Evolutionary conservation across 2,113 vertebrate genomes (phyloP), one percentile per base, ranked within the genome.

Genomic region (Salvator merianae): DNA sequence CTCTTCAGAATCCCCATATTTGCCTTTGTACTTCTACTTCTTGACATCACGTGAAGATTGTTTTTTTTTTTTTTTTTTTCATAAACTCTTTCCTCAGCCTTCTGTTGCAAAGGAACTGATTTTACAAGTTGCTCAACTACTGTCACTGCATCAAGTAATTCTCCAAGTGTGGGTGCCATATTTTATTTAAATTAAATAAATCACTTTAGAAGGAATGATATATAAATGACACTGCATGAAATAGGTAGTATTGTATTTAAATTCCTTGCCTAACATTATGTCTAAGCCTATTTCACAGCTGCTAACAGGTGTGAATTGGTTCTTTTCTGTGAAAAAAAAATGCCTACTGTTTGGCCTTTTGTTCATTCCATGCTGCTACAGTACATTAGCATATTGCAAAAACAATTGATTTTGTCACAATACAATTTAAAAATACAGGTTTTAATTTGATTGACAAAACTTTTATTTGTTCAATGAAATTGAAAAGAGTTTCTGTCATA

Each of bases 121-220:
- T 83, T 36, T 59, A 34, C 40, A 32, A 88, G 66, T 79, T 84
- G 84, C 77, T 88, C 68, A 82, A 76, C 68, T 85, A 81, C 86
- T 88, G 4, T 93, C 88, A 81, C 80, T 81, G 34, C 28, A 50
- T 63, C 38, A n/a, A 2, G 84, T 78, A 73, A 88, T 89, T 89
- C 2, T 2, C 73, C 83, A 80, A 92, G 89, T 83, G 89, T 87
- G 36, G 81, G 66, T 83, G 62, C 9, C 73, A 7, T 86, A 20
- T 40, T 89, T 85, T 86, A 93, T 93, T 95, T 91, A 91, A 92
- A 91, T 94, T 71, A 75, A 69, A 26, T 85, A 79, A 94, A 83
- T 90, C 80, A 84, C 87, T 90, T 85, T 90, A 84, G 76, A 22
- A 84, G 55, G 81, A 82, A 90, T 80, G 18, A 68, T 70, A 22